A percentile compares a stretch with the other conserved stretches of the same genome.
Conservation (phyloP, 1,140 invertebrate species). For the Pogonomyrmex barbatus region DNA sequence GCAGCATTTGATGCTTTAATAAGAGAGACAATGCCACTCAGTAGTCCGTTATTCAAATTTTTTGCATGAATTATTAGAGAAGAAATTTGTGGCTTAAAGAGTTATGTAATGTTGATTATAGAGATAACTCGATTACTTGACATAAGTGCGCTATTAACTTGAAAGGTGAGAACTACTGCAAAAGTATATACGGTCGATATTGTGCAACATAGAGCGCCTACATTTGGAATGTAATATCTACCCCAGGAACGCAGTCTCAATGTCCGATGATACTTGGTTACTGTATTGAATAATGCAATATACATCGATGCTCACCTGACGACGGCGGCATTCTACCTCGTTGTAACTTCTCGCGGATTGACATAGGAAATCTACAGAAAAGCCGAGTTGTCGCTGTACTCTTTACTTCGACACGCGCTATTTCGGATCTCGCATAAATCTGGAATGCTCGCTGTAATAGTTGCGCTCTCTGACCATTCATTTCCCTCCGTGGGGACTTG, state of each 20-base stretch:
- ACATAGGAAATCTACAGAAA: constrained; percentile 6
- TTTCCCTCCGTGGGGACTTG: background rate
- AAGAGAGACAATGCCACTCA: background rate
- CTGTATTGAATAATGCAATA: constrained; percentile 53
- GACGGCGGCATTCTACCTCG: constrained; percentile 27
- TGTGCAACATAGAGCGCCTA: constrained; percentile 18
- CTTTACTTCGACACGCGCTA: background rate
- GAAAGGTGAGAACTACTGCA: constrained; percentile 7
- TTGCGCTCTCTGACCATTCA: background rate
- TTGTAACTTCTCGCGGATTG: constrained; percentile 5
- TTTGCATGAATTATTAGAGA: background rate
- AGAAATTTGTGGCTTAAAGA: background rate
- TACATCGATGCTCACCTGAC: constrained; percentile 48
- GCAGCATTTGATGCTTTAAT: background rate
- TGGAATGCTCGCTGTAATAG: background rate
- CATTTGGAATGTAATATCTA: constrained; percentile 47
- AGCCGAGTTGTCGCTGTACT: background rate
- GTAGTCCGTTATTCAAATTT: background rate
- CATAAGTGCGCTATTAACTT: constrained; percentile 26
- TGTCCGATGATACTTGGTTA: constrained; percentile 51
- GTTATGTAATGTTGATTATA: background rate
- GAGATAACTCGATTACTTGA: background rate
- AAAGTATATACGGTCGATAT: constrained; percentile 50
- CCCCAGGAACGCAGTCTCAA: background rate
- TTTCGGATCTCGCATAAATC: background rate